These are phyloP conservation scores for Chrysina gloriosa DNA, from an alignment of 2,888 invertebrate genomes.

Conservation along the genomic window DNA sequence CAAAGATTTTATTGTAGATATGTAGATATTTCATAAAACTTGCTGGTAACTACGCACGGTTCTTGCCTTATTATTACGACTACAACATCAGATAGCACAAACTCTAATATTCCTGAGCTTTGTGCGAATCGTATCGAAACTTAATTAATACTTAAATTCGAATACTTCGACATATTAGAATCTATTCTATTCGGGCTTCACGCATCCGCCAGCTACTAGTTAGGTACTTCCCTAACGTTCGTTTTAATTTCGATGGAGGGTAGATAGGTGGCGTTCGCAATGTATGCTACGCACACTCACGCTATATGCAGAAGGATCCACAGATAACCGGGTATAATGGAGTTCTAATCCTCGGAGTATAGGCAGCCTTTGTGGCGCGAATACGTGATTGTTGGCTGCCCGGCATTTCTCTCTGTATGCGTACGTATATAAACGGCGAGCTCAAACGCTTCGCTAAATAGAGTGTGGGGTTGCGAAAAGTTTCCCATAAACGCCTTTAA, in stretches of 20 bases:
- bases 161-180: neutral
- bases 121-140: slow-evolving; percentile 9
- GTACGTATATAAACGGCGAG: neutral
- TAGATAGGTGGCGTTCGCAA: slow-evolving; percentile 2
- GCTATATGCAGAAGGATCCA: slow-evolving; percentile 11
- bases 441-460: neutral
- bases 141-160: slow-evolving; percentile 17
- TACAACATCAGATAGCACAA: neutral
- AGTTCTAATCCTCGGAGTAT: slow-evolving; percentile 31
- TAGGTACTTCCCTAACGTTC: neutral
- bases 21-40: neutral
- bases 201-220: slow-evolving; percentile 2
- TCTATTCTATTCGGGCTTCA: slow-evolving; percentile 9
- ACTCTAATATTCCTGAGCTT: neutral
- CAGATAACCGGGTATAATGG: slow-evolving; percentile 28
- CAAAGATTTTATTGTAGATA: too few relatives aligned
- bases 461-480: neutral
- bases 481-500: slow-evolving; percentile 14
- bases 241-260: slow-evolving; percentile 15
- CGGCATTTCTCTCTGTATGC: neutral
- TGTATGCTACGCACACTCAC: neutral
- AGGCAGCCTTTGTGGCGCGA: slow-evolving; percentile 25
- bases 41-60: neutral
- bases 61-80: neutral
- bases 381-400: slow-evolving; percentile 32